phyloP scores from a whole-genome alignment of 2,797 vertebrate species.

The Leptodactylus fallax region DNA sequence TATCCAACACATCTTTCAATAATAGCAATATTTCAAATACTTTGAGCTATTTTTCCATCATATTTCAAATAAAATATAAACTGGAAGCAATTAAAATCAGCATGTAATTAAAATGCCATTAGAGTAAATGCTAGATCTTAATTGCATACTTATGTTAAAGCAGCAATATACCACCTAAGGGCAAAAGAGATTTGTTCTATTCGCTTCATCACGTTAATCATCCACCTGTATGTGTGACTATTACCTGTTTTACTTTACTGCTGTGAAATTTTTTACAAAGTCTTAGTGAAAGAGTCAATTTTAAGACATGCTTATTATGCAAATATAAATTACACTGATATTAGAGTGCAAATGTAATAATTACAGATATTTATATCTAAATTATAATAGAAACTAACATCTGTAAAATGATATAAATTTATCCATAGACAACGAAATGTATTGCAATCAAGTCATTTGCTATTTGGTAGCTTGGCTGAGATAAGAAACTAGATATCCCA shows the following conservation, averaged over 20 bases:
- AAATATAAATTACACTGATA: constrained; percentile 24
- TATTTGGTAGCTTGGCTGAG: not conserved
- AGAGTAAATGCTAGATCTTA: constrained; percentile 68
- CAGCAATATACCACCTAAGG: constrained; percentile 63
- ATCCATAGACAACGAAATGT: not conserved
- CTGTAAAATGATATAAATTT: not conserved
- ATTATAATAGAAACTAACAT: not conserved
- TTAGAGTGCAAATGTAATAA: not conserved
- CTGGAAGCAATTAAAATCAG: constrained; percentile 65
- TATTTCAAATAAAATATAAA: constrained; percentile 65
- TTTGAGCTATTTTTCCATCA: constrained; percentile 63
- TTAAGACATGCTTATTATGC: not conserved
- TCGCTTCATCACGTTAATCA: constrained; percentile 59
- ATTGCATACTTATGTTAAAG: constrained; percentile 63
- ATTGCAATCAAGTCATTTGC: not conserved
- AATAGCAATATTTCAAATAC: constrained; percentile 62
- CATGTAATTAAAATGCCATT: constrained; percentile 67
- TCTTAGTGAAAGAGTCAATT: constrained; percentile 2
- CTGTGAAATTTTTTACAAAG: constrained; percentile 10
- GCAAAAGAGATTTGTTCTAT: constrained; percentile 60
- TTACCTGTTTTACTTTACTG: constrained; percentile 43
- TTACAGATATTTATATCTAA: not conserved
- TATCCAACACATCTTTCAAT: not conserved
- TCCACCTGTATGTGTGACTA: constrained; percentile 59
- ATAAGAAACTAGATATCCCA: too few relatives aligned